phyloP scores from a whole-genome alignment of 2,113 vertebrate genomes.

The Podocnemis expansa region DNA sequence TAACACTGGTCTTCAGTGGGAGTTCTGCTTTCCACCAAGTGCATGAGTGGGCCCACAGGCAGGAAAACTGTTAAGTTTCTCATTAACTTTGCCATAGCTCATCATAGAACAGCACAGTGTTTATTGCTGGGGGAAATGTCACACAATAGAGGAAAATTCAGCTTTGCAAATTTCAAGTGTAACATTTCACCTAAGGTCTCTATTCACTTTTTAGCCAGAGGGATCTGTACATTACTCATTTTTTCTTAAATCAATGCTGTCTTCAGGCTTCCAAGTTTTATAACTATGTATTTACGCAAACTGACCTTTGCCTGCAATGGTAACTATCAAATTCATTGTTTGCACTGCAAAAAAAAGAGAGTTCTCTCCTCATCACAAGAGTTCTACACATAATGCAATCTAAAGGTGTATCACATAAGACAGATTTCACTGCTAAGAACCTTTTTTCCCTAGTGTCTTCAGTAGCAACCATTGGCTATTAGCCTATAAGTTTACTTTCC shows the following conservation, averaged over 20 bases:
- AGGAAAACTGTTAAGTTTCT: not conserved
- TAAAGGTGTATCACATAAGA: not conserved
- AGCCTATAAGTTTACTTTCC: not conserved
- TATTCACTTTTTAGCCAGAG: not conserved
- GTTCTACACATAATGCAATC: not conserved
- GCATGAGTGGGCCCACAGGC: not conserved
- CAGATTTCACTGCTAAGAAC: rapidly evolving
- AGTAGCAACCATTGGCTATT: not conserved
- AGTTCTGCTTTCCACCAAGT: not conserved
- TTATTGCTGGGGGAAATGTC: not conserved
- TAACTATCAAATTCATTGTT: not conserved
- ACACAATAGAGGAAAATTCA: not conserved
- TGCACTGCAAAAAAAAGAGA: not conserved
- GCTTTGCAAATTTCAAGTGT: not conserved
- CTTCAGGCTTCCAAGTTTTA: not conserved
- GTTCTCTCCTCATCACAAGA: not conserved
- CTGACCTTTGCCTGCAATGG: not conserved
- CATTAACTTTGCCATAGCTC: not conserved
- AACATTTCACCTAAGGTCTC: not conserved
- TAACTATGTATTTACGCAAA: not conserved
- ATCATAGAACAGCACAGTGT: not conserved
- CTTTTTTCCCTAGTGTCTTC: not conserved
- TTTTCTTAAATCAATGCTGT: not conserved
- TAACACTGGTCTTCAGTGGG: not conserved
- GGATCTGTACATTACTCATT: not conserved